Percentiles rank a stretch among this genome's conserved stretches.
phyloP scores from a whole-genome alignment of 2,797 vertebrate species.

The Phalloptychus januarius region DNA sequence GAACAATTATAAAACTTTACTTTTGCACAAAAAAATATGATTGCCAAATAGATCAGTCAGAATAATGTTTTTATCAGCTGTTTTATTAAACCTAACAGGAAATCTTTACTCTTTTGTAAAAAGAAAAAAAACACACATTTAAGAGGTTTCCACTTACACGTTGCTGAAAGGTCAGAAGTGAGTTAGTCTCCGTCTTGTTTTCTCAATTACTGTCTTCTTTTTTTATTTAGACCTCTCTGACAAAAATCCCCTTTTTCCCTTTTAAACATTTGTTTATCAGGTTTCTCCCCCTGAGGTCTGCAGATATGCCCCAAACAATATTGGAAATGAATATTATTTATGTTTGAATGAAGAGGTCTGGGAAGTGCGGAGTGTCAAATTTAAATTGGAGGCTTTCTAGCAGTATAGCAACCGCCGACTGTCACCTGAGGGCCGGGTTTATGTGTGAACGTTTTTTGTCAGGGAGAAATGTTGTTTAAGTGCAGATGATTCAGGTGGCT shows the following conservation, averaged over 20 bases:
- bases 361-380: slow-evolving; percentile 59
- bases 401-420: slow-evolving; percentile 37
- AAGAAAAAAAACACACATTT: slow-evolving; percentile 17
- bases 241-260: slow-evolving; percentile 57
- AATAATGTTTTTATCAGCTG: not conserved
- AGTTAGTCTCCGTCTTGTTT: slow-evolving; percentile 52
- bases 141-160: slow-evolving; percentile 53
- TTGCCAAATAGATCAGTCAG: not conserved
- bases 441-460: slow-evolving; percentile 51
- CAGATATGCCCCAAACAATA: slow-evolving; percentile 40
- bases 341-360: slow-evolving; percentile 40
- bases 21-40: slow-evolving; percentile 9
- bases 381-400: slow-evolving; percentile 64
- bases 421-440: slow-evolving; percentile 49
- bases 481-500: slow-evolving; percentile 47
- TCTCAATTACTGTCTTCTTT: slow-evolving; percentile 43
- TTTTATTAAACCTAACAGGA: not conserved
- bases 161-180: slow-evolving; percentile 64
- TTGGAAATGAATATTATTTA: slow-evolving; percentile 32
- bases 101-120: slow-evolving; percentile 37
- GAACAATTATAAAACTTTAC: slow-evolving; percentile 12
- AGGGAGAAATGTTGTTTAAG: slow-evolving; percentile 47
- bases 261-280: slow-evolving; percentile 60
- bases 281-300: slow-evolving; percentile 69
- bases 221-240: slow-evolving; percentile 62